Base-by-base conservation (phyloP, 2,113 vertebrate species). In the Nesoenas mayeri region DNA sequence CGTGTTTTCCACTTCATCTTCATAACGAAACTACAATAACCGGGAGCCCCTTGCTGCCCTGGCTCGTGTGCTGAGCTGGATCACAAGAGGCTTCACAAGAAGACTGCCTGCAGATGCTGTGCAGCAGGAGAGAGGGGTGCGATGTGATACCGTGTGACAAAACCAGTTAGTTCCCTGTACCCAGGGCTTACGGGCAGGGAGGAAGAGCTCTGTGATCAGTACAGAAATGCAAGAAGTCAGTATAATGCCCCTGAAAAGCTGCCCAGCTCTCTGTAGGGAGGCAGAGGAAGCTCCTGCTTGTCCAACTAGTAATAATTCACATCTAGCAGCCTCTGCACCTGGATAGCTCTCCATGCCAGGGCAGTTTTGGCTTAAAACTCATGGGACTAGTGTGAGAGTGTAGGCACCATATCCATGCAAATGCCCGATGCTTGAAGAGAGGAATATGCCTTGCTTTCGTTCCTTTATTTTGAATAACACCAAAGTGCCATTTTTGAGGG, bases 1-100 rank as follows among this genome's bases (percentile, higher is more conserved):
- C 1, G 4, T 79, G 88, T 84, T 95, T 93, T 79, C 48, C 47
- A 67, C 75, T 86, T 73, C 29, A 31, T 73, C 65, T 80, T 91
- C 70, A 69, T 77, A 78, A n/a, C 73, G 51, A 53, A 81, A 77
- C 44, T 65, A 40, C 28, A 79, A 26, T 81, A 80, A 47, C 60
- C 0, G 1, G 60, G 66, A 93, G 53, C 12, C 36, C 20, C 26
- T 69, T 32, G 42, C 50, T 92, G 79, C 40, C 40, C 71, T 38
- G 70, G 42, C 38, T 65, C 15, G 40, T 51, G 57, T 22, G 42
- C n/a, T 15, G 20, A 73, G 81, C 65, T 0, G 0, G n/a, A 18
- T 24, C 58, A 57, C 36, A 11, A 77, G 32, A 65, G 82, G 53
- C 47, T 81, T 70, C 15, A 2, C 34, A 6, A 20, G 6, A 42